Percentiles rank a stretch among this genome's conserved stretches.
Evolutionary conservation across 2,888 invertebrate genomes (phyloP).

Genomic region (Thelaira solivaga): DNA sequence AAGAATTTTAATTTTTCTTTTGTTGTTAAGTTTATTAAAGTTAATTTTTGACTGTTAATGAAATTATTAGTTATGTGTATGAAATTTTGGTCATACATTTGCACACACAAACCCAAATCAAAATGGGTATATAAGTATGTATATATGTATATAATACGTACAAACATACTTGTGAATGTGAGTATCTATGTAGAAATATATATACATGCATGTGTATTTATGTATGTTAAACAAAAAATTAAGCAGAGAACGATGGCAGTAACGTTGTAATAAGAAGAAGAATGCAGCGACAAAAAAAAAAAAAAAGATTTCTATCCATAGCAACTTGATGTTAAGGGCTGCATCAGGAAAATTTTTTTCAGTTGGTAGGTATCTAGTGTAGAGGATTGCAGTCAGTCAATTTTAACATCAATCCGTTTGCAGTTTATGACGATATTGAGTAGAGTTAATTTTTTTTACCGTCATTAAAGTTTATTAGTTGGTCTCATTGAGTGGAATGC

Average conservation of each 20-base stretch:
- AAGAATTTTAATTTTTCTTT: neutral
- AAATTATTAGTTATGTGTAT: conserved; percentile 18
- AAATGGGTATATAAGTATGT: neutral
- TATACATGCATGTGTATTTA: neutral
- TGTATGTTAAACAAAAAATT: conserved; percentile 21
- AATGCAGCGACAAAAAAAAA: conserved; percentile 4
- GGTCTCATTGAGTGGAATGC: too few species aligned
- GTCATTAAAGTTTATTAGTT: too few species aligned
- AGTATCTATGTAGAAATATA: neutral
- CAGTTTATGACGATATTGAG: neutral
- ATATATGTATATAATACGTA: neutral
- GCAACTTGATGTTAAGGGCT: conserved; percentile 37
- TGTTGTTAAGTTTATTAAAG: neutral
- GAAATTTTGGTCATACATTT: conserved; percentile 39
- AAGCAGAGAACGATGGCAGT: conserved; percentile 19
- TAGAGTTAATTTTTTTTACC: neutral
- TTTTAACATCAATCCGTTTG: neutral
- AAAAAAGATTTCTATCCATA: conserved; percentile 25
- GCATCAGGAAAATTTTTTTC: conserved; percentile 28
- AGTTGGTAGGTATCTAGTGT: conserved; percentile 28
- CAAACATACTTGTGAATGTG: neutral
- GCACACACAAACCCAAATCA: conserved; percentile 37
- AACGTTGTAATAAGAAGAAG: conserved; percentile 17
- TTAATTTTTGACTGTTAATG: neutral
- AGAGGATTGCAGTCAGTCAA: neutral